Evolutionary conservation across 2,797 vertebrate species (phyloP).

Genomic region (Lepilemur ruficaudatus): DNA sequence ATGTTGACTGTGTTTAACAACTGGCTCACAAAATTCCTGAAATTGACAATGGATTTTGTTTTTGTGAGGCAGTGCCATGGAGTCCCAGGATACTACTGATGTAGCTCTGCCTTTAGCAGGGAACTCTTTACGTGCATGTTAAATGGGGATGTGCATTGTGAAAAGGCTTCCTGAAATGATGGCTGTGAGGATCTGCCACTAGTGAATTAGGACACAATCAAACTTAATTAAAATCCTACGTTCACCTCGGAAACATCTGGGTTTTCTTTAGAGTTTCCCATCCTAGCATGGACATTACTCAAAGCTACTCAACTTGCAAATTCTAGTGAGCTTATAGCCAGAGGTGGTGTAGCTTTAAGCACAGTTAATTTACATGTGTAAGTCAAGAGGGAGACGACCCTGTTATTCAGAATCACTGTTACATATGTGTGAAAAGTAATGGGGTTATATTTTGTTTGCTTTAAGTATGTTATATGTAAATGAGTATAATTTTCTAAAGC

Average conservation of each 20-base stretch:
- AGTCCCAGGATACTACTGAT: background rate
- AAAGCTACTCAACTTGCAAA: constrained; percentile 20
- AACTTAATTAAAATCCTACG: background rate
- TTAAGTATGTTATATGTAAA: constrained; percentile 65
- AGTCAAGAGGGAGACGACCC: background rate
- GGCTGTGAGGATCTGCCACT: background rate
- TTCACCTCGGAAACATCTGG: constrained; percentile 11
- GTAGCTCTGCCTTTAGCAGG: background rate
- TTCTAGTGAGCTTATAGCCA: background rate
- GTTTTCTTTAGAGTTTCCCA: constrained; percentile 45
- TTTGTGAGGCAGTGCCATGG: background rate
- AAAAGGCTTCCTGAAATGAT: background rate
- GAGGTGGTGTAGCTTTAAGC: background rate
- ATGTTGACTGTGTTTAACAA: background rate
- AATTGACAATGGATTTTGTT: background rate
- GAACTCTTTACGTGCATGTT: background rate
- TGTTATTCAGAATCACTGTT: constrained; percentile 20
- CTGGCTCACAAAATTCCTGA: background rate
- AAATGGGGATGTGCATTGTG: background rate
- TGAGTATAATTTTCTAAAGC: constrained; percentile 65
- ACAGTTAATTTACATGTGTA: background rate
- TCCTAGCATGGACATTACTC: background rate
- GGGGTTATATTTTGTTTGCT: constrained; percentile 54
- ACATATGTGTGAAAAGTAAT: constrained; percentile 35
- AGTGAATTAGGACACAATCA: background rate